These are phyloP conservation scores for Nebria ingens DNA, from an alignment of 1,140 invertebrate genomes.

Conservation along the genomic window DNA sequence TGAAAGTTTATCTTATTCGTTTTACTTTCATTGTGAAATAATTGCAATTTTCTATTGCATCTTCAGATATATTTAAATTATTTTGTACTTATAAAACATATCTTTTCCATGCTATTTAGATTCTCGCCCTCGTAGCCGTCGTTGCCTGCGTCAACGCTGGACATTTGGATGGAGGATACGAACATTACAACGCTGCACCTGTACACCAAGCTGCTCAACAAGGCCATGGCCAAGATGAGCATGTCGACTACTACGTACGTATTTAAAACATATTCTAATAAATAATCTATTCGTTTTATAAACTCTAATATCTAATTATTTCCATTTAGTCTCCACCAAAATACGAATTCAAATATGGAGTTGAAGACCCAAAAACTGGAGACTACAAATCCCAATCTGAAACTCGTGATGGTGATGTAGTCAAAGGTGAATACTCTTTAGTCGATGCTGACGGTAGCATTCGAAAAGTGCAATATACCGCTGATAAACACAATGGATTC, in stretches of 20 bases:
- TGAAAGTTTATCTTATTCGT: no score
- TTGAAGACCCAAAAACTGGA: slow-evolving; percentile 53
- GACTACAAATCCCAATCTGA: slow-evolving; percentile 43
- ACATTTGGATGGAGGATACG: no score
- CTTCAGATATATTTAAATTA: no score
- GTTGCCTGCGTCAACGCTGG: neutral
- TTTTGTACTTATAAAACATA: no score
- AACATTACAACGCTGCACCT: neutral
- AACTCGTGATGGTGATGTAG: slow-evolving; percentile 39
- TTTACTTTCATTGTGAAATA: no score
- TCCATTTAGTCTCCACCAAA: slow-evolving; percentile 43
- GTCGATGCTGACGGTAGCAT: slow-evolving; percentile 43
- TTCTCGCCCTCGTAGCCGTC: neutral
- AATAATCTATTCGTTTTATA: neutral
- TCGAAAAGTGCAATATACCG: slow-evolving; percentile 52
- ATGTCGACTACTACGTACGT: neutral
- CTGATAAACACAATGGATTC: slow-evolving; percentile 53
- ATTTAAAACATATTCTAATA: neutral
- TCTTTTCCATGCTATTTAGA: no score
- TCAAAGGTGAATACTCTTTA: slow-evolving; percentile 44
- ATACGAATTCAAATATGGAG: slow-evolving; percentile 55
- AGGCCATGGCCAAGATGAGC: neutral
- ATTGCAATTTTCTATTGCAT: no score
- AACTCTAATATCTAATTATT: neutral
- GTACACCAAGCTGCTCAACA: neutral